Evolutionary conservation across 2,797 vertebrate species (phyloP), one percentile per base, ranked within the genome.

Genomic region (Gouania willdenowi): DNA sequence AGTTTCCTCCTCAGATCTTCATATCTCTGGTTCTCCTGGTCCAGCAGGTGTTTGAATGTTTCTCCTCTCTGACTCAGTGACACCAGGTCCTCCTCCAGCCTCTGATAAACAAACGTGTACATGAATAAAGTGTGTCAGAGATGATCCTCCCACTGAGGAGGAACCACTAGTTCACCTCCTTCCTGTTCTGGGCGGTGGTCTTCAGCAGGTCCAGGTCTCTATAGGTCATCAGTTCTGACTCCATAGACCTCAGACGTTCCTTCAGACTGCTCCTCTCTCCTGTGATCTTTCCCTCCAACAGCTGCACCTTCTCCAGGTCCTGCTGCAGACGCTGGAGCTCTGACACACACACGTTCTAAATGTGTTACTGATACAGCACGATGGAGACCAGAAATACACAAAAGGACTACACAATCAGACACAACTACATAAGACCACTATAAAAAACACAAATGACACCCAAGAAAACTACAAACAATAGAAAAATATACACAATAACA

Each of bases 231-330:
- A 98, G 73, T 27, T 68, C 70, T 2, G 79, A 84, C 55, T 92
- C 91, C 81, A 83, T 92, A 80, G 38, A 60, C 40, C 9, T 5
- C 36, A 92, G 88, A 28, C 88, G 91, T 45, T 89, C 89, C 76
- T 90, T 92, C 49, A 97, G 86, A 53, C 75, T 86, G 63, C 82
- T 63, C 8, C 94, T 84, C 64, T 99, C 95, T 3, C 86, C 71
- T 2, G 60, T 65, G 78, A 99, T 95, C 79, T 99, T 98, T 48
- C 88, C 89, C 61, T 97, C 93, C 51, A 98, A 66, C 49, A 94
- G 90, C 43, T 95, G 92, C 66, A 99, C 92, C 78, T 98, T 98
- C 82, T 95, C 90, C 27, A 98, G 86, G 77, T 98, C 93, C 84
- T 93, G 89, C 71, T 93, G 93, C 25, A 99, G 82, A 40, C 88